phyloP scores from a whole-genome alignment of 1,140 invertebrate species.

The Drosophila lini region DNA sequence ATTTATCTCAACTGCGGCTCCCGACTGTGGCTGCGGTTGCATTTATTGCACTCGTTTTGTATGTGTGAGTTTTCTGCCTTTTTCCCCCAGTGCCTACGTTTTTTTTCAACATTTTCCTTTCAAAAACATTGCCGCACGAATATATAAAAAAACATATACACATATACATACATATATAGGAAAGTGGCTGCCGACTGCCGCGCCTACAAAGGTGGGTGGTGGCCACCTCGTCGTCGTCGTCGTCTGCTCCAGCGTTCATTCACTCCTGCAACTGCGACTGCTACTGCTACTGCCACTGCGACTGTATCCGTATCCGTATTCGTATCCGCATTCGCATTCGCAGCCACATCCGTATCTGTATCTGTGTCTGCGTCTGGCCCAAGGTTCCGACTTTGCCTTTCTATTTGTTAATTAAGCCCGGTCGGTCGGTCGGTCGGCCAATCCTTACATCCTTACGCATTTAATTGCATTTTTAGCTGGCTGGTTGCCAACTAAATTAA shows the following conservation, averaged over 20 bases:
- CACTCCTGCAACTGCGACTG: slow-evolving; percentile 49
- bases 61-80: slow-evolving; percentile 31
- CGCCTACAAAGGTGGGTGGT: slow-evolving; percentile 56
- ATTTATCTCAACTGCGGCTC: slow-evolving; percentile 58
- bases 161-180: slow-evolving; percentile 26
- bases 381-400: slow-evolving; percentile 76
- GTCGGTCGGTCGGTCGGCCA: slow-evolving; percentile 16
- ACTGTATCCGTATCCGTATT: slow-evolving; percentile 26
- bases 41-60: slow-evolving; percentile 74
- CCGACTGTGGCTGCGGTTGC: slow-evolving; percentile 58
- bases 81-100: slow-evolving; percentile 32
- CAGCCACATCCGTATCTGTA: slow-evolving; percentile 12
- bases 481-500: slow-evolving; percentile 63
- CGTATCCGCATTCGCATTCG: not conserved
- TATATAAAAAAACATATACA: slow-evolving; percentile 53
- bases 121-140: slow-evolving; percentile 68
- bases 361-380: slow-evolving; percentile 60
- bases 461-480: slow-evolving; percentile 77
- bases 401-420: slow-evolving; percentile 78
- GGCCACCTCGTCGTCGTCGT: slow-evolving; percentile 35
- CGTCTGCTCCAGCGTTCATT: slow-evolving; percentile 78
- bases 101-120: slow-evolving; percentile 72
- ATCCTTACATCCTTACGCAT: slow-evolving; percentile 56
- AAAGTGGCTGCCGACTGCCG: slow-evolving; percentile 70
- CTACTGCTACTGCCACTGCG: slow-evolving; percentile 32